Evolutionary conservation across 2,797 vertebrate species (phyloP).

Genomic region (Esox lucius): DNA sequence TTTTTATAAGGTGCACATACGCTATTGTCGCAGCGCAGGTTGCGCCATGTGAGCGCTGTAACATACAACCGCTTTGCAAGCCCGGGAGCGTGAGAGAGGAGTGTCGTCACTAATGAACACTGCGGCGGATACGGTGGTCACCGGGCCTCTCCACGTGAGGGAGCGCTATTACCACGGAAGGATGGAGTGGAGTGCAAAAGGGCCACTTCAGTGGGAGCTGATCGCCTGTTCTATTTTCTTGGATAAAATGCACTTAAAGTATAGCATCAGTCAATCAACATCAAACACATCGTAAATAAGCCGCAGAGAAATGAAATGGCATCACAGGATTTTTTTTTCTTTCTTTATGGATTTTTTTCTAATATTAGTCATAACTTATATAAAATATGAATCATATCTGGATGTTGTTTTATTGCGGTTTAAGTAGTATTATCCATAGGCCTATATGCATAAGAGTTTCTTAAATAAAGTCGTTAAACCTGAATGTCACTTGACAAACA

Average conservation of each 20-base stretch:
- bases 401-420: too few species aligned
- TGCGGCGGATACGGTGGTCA: conserved; percentile 38
- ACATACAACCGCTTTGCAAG: conserved; percentile 28
- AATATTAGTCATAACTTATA: too few species aligned
- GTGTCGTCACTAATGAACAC: conserved; percentile 36
- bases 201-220: conserved; percentile 33
- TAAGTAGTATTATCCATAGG: too few species aligned
- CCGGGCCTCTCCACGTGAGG: conserved; percentile 55
- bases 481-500: too few species aligned
- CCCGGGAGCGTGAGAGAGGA: conserved; percentile 30
- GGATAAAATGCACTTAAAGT: conserved; percentile 21
- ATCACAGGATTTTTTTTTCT: too few species aligned
- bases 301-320: neutral
- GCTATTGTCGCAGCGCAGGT: conserved; percentile 12
- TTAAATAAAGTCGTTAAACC: too few species aligned
- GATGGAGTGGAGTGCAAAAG: conserved; percentile 3
- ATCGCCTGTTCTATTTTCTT: conserved; percentile 36
- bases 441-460: too few species aligned
- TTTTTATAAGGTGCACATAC: neutral
- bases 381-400: too few species aligned
- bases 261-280: conserved; percentile 2
- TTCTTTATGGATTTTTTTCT: too few species aligned
- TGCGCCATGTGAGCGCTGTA: conserved; percentile 49
- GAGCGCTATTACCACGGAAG: conserved; percentile 29
- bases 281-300: conserved; percentile 14